Evolutionary conservation across 2,888 invertebrate species (phyloP), one percentile per base, ranked within the genome.

Genomic region (Aspidiotus rigidus): DNA sequence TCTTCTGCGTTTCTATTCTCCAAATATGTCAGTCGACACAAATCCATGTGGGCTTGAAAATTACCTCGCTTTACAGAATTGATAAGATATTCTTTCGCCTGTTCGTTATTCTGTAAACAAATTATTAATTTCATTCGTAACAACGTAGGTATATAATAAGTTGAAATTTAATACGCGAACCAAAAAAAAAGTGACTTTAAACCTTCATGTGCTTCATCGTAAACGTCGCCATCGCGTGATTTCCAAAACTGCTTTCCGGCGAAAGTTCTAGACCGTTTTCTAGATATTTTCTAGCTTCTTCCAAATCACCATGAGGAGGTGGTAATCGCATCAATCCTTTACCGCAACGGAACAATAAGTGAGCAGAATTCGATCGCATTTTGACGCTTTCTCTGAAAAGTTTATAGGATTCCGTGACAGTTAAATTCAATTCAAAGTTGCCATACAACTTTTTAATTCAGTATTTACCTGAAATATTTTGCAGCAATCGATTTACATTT

Each of bases 331-430:
- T n/a, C 28, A 67, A 13, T 1, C 67, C 67, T 67, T 67, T 67
- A 13, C 67, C 67, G 15, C 67, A 67, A 15, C 67, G 67, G 16
- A 67, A 67, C 7, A 67, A 40, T 53, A 67, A 67, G 60, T 67
- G 67, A 15, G 67, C 17, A 15, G 40, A 11, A 11, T 67, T 59
- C 5, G 13, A 15, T 49, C 60, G 59, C 40, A 67, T 11, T 0
- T 15, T 13, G 8, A 67, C 49, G 42, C 44, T 60, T n/a, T 60
- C 28, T 41, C 67, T 67, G 13, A 15, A 66, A 42, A 57, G 1
- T 56, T 11, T 3, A 56, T n/a, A 16, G 10, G 5, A 56, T 56
- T 56, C 13, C 13, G 10, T n/a, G 56, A 7, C 7, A 56, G n/a
- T 10, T 10, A 7, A 56, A 56, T n/a, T n/a, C 2, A 56, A 56